Evolutionary conservation across 2,888 invertebrate species (phyloP), one percentile per base, ranked within the genome.

Genomic region (Lymantria dispar): DNA sequence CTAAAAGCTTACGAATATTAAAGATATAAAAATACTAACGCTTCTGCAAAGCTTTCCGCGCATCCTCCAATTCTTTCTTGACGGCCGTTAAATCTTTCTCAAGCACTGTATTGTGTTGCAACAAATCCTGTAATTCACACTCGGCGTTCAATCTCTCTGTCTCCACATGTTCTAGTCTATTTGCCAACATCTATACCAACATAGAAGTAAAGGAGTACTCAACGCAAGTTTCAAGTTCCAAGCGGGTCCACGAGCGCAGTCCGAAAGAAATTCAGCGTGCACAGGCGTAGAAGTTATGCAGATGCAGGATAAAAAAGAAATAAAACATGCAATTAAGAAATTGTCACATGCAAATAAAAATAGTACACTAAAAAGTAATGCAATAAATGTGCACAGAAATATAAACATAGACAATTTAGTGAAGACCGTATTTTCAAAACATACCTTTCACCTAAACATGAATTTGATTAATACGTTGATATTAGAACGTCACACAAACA

Each of bases 31-130:
- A 45, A 54, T 56, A 84, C 87, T 86, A 65, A 92, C 92, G 85
- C 70, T 81, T 80, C 47, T 82, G 81, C 36, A 91, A 67, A 47
- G 80, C 79, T 50, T 55, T 67, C 54, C 81, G 83, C 43, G 87
- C 78, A 39, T 87, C 85, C 42, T 84, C 80, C 49, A 91, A 68
- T 62, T 93, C 92, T 55, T 78, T 81, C 68, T 87, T 92, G 33
- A 93, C 75, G 43, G 92, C 89, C 39, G 82, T 85, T 57, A 94
- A 80, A 76, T 93, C 93, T 12, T 89, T 89, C 68, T 94, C 94
- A 43, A 95, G 80, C 54, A 94, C 93, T 58, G 93, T 92, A 78
- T 95, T 95, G 75, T 95, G 94, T 72, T 94, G 92, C 56, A 94
- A 83, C 58, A 95, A 81, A 70, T 94, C 94, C 85, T 95, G 93